A percentile compares a stretch with the other conserved stretches of the same genome.
phyloP scores from a whole-genome alignment of 2,113 vertebrate genomes.

The Barnardius zonarius region DNA sequence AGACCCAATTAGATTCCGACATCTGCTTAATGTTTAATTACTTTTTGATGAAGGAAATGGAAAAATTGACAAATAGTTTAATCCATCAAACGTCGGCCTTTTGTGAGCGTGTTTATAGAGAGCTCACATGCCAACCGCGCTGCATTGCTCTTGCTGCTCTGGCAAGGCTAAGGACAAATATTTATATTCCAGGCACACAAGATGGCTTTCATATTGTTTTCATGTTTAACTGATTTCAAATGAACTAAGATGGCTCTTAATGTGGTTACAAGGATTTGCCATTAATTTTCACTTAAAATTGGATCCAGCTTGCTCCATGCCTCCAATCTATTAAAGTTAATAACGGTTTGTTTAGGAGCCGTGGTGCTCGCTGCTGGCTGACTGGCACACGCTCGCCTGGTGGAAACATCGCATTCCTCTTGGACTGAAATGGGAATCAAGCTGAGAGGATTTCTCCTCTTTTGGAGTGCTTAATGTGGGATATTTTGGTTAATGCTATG shows the following conservation, averaged over 20 bases:
- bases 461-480: not conserved
- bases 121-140: conserved; percentile 74
- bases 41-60: conserved; percentile 74
- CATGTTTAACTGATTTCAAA: conserved; percentile 65
- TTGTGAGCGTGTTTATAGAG: conserved; percentile 78
- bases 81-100: conserved; percentile 67
- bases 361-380: not conserved
- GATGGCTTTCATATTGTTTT: conserved; percentile 69
- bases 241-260: conserved; percentile 69
- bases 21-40: conserved; percentile 70
- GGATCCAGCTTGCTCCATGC: conserved; percentile 57
- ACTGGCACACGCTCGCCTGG: not conserved
- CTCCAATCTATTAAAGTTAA: conserved; percentile 25
- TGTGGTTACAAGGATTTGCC: conserved; percentile 73
- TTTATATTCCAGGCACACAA: conserved; percentile 78
- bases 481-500: not conserved
- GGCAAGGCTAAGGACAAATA: conserved; percentile 77
- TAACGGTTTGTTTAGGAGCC: conserved; percentile 42
- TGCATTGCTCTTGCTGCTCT: conserved; percentile 72
- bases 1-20: conserved; percentile 49
- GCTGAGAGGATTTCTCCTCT: not conserved
- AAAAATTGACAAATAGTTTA: conserved; percentile 77
- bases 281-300: conserved; percentile 75
- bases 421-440: conserved; percentile 24
- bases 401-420: not conserved